Base-by-base conservation (phyloP, 2,797 vertebrate species). In the Oophaga sylvatica region DNA sequence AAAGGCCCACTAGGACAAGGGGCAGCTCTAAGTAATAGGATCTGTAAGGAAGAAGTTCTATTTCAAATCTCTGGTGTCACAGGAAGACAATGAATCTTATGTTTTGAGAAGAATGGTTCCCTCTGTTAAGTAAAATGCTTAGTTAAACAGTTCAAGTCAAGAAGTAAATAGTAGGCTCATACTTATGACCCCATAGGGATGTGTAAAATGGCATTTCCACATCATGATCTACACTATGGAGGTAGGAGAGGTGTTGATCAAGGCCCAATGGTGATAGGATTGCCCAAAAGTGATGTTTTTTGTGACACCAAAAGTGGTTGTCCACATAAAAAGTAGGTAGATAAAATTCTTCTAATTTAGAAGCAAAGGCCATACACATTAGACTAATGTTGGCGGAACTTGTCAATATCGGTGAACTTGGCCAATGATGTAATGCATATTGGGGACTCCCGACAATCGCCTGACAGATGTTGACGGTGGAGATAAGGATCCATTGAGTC, bases 131-230 rank as follows among this genome's bases (percentile, higher is more conserved):
- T 16, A 7, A 77, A 77, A 77, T 77, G 75, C 48, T 26, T 56
- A 56, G 75, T 77, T 77, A 77, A 77, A 77, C 75, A 77, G 75
- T 77, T 77, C 48, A 77, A 77, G 22, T 56, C 48, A 56, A 77
- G 75, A 77, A 77, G 75, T 56, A 77, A 77, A 77, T 77, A 35
- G 11, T 53, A 16, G 48, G 53, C 45, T 26, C 45, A 7, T 56
- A 77, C 48, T 53, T 77, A 26, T 56, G 22, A 29, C n/a, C 75
- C 16, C 53, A 77, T 53, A 26, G 22, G 26, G n/a, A 77, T 77
- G 75, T 53, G 75, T 77, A 77, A 53, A 77, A 22, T 48, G 45
- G 73, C 3, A 48, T 76, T 76, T 45, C 16, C 73, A 13, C 2
- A n/a, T 41, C 35, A 41, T 22, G 17, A 1, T 45, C 29, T 12